A percentile compares a stretch with the other conserved stretches of the same genome.
phyloP scores from a whole-genome alignment of 2,113 vertebrate genomes.

The Lethenteron reissneri region DNA sequence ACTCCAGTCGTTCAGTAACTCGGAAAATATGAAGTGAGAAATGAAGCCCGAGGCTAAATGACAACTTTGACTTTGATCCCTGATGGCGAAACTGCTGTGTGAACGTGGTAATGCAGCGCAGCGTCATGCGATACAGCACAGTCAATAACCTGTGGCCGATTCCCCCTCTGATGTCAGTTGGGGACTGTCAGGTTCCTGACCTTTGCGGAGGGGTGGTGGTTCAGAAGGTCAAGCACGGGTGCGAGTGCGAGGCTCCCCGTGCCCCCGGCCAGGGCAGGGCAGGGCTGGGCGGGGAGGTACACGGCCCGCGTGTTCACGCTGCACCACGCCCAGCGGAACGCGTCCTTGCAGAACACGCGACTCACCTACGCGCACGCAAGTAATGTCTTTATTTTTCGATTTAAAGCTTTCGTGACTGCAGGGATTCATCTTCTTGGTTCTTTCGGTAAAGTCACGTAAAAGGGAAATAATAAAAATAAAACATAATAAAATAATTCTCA shows the following conservation, averaged over 20 bases:
- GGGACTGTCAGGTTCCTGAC: constrained; percentile 24
- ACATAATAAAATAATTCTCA: no score
- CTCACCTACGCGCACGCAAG: neutral
- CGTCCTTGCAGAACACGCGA: constrained; percentile 31
- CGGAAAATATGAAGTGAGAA: neutral
- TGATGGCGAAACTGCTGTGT: neutral
- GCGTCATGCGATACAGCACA: neutral
- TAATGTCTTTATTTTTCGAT: no score
- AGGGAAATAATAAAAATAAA: no score
- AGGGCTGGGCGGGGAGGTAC: constrained; percentile 34
- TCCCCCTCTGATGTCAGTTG: neutral
- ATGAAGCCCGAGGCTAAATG: neutral
- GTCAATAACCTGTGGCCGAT: neutral
- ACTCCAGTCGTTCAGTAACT: no score
- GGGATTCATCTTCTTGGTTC: no score
- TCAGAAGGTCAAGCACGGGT: constrained; percentile 70
- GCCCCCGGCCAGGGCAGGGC: neutral
- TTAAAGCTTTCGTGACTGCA: no score
- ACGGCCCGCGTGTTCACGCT: constrained; percentile 71
- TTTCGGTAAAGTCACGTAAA: no score
- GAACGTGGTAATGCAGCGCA: neutral
- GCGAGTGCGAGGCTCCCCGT: constrained; percentile 29
- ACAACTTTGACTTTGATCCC: neutral
- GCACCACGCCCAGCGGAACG: constrained; percentile 74
- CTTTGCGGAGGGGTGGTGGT: constrained; percentile 56